phyloP scores from a whole-genome alignment of 2,888 invertebrate genomes.

The Catocala fraxini region DNA sequence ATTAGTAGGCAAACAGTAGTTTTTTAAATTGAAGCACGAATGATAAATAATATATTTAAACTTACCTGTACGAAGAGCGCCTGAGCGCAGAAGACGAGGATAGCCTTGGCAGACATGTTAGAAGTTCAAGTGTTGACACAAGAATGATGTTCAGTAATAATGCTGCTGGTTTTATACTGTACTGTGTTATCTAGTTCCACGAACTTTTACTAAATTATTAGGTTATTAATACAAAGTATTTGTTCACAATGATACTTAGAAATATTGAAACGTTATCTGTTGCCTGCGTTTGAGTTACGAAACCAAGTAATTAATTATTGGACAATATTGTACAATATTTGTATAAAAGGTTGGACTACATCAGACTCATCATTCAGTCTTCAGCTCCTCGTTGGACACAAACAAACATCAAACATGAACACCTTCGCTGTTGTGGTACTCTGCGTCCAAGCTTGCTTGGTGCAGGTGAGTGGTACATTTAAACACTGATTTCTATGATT shows the following conservation, averaged over 20 bases:
- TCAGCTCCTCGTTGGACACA: constrained; percentile 23
- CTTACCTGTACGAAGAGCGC: constrained; percentile 31
- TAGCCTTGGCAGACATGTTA: constrained; percentile 54
- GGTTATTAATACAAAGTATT: neutral
- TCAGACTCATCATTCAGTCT: constrained; percentile 22
- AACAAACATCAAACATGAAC: constrained; percentile 27
- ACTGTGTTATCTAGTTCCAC: constrained; percentile 19
- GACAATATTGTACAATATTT: constrained; percentile 1
- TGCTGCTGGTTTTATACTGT: constrained; percentile 35
- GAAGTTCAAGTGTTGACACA: constrained; percentile 18
- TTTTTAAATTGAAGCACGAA: too few relatives aligned
- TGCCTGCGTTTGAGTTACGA: too few relatives aligned
- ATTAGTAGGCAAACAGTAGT: too few relatives aligned
- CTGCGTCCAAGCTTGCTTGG: constrained; percentile 41
- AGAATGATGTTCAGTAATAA: constrained; percentile 20
- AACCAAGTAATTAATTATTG: neutral
- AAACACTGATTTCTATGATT: constrained; percentile 8
- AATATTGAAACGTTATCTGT: too few relatives aligned
- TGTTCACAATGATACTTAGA: neutral
- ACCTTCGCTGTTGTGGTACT: constrained; percentile 38
- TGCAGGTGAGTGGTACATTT: constrained; percentile 12
- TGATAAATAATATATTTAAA: neutral
- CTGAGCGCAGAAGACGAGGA: constrained; percentile 54
- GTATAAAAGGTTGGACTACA: constrained; percentile 2
- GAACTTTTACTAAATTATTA: neutral